Base-by-base conservation (phyloP, 2,888 invertebrate genomes). In the Allophyes oxyacanthae region DNA sequence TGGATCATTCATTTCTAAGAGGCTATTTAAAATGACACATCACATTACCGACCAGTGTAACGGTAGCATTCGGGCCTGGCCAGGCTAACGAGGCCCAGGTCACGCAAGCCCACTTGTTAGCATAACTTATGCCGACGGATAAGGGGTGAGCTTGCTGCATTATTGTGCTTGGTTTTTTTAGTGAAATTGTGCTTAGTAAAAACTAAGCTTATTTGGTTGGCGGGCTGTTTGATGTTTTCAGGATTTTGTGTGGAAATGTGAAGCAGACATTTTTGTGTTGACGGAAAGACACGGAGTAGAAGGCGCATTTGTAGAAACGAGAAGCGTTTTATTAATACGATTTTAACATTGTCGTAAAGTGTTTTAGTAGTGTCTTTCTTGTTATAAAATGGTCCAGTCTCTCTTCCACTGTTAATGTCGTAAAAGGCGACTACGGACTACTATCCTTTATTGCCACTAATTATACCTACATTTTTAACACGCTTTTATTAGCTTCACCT, bases 111-210 rank as follows among this genome's bases (percentile, higher is more conserved):
- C 73, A 75, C 87, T 87, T 80, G 89, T 90, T 90, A 87, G 83
- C 88, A 89, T 90, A 90, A 90, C 81, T 89, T 88, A 89, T 82
- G 72, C 84, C 68, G 64, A 61, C 78, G 86, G 88, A 85, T 87
- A 87, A 86, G 84, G 84, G 83, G 84, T 78, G 72, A 82, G 85
- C 87, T 84, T 85, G 77, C 77, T 81, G 82, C 84, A 67, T 83
- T 85, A 87, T 84, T 86, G 84, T 83, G 83, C 82, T 82, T 72
- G 80, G 75, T 75, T 82, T 84, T 20, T 85, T 87, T 83, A 78
- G 75, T 69, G 62, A 79, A 83, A 84, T 78, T 79, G 78, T 78
- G 77, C 75, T 80, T 74, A 61, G 53, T 72, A 79, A 20, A 20
- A 20, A 20, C 20, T 20, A 20, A 79, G 79, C 81, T 81, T 75